Evolutionary conservation across 2,888 invertebrate species (phyloP), one percentile per base, ranked within the genome.

Genomic region (Drosophila tripunctata): DNA sequence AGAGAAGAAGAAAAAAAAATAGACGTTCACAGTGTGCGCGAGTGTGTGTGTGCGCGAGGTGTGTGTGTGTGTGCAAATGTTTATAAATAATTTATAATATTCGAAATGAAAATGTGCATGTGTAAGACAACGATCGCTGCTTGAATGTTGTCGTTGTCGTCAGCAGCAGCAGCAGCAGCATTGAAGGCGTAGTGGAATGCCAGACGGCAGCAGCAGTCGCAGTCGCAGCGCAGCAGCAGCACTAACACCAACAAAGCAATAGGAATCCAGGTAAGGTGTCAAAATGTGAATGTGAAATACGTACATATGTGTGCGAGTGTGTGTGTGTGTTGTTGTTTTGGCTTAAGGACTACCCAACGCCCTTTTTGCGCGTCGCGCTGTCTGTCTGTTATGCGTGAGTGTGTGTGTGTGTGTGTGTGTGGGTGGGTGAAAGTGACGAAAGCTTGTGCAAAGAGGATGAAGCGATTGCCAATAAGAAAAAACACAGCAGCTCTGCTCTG

Each of bases 31-130:
- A 43, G 52, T 36, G 40, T 54, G 61, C 51, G 54, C 19, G 40
- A 14, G 47, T 45, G 66, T 56, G 55, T 43, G 63, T 62, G 70
- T 55, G 62, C 51, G 64, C 41, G 70, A 56, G 64, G 70, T 55
- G 62, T 55, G 64, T 45, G 70, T 60, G 64, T 44, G 74, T 40
- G 73, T 80, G 75, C 75, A 80, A 80, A 81, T 81, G 84, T 78
- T 81, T 81, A 84, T 81, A 84, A 81, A 81, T 81, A 83, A 83
- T 75, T 75, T 75, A 67, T 75, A 75, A 78, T 69, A 76, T 67
- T 66, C 43, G 40, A 75, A 58, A 66, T 60, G 21, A 63, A 82
- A 77, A 80, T 79, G 81, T 84, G 73, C 81, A 84, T 84, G 54
- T 78, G 78, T 55, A n/a, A n/a, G n/a, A n/a, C n/a, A n/a, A 54